A percentile compares a stretch with the other conserved stretches of the same genome.
Conservation (phyloP, 2,113 vertebrate genomes). For the Cephalopterus ornatus region DNA sequence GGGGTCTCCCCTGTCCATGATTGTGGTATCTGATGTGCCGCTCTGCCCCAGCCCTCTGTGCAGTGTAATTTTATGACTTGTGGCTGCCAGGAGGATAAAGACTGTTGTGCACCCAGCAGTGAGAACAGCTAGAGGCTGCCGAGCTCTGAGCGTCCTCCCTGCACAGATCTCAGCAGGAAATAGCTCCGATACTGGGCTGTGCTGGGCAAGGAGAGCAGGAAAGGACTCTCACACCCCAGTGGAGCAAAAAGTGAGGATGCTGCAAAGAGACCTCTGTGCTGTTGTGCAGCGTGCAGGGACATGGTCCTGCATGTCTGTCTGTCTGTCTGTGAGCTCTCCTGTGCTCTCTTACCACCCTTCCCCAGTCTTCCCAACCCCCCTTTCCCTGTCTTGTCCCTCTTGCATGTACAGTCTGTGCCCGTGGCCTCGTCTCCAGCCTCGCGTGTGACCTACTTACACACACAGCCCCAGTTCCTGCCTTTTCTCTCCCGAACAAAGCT, state of each 20-base stretch:
- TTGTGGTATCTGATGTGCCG: accelerated
- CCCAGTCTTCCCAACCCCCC: background rate
- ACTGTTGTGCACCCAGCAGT: background rate
- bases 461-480: conserved; percentile 18
- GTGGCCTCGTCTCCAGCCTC: conserved; percentile 21
- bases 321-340: background rate
- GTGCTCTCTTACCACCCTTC: background rate
- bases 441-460: conserved; percentile 38
- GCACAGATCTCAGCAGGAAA: background rate
- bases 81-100: background rate
- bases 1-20: background rate
- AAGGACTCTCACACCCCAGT: background rate
- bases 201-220: background rate
- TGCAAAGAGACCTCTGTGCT: background rate
- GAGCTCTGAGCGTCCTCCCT: background rate
- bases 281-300: background rate
- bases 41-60: background rate
- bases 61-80: background rate
- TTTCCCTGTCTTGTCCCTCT: background rate
- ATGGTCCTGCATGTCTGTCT: background rate
- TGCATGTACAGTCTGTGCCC: background rate
- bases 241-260: background rate
- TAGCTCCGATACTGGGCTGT: background rate
- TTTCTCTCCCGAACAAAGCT: background rate
- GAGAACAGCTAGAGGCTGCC: background rate